phyloP scores from a whole-genome alignment of 2,113 vertebrate species.

The Spea bombifrons region DNA sequence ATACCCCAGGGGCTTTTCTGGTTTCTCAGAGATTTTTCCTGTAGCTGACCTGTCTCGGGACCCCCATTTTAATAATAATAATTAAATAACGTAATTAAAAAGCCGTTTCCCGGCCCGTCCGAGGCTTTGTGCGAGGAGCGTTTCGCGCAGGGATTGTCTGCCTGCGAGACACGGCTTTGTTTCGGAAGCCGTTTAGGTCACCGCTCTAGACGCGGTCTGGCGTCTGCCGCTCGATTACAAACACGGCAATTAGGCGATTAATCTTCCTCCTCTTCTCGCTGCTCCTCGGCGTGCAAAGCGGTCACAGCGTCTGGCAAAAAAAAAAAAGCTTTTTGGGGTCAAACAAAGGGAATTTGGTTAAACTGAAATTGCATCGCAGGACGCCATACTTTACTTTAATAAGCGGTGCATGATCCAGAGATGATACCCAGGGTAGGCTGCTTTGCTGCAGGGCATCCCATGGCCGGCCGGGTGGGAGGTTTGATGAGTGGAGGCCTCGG shows the following conservation, averaged over 20 bases:
- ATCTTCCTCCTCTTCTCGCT: background rate
- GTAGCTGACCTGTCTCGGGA: background rate
- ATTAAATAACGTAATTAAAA: too few relatives aligned
- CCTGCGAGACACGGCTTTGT: background rate
- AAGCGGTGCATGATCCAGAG: too few relatives aligned
- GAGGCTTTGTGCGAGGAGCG: background rate
- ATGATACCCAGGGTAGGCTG: too few relatives aligned
- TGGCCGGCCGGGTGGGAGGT: too few relatives aligned
- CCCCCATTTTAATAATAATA: background rate
- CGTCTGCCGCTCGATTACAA: background rate
- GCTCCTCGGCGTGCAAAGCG: background rate
- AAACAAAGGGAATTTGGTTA: too few relatives aligned
- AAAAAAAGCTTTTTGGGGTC: too few relatives aligned
- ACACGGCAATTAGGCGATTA: conserved; percentile 6
- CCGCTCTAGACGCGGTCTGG: conserved; percentile 13
- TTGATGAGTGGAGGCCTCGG: too few relatives aligned
- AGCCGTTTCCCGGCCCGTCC: background rate
- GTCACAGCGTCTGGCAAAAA: too few relatives aligned
- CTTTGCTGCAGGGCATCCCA: too few relatives aligned
- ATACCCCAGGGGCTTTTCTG: too few relatives aligned
- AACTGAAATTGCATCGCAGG: too few relatives aligned
- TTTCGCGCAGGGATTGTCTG: background rate
- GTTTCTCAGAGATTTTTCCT: background rate
- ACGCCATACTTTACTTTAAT: too few relatives aligned
- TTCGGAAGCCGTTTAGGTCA: conserved; percentile 6